A percentile compares a stretch with the other conserved stretches of the same genome.
Conservation (phyloP, 1,140 invertebrate species). For the Chrysopa pallens region DNA sequence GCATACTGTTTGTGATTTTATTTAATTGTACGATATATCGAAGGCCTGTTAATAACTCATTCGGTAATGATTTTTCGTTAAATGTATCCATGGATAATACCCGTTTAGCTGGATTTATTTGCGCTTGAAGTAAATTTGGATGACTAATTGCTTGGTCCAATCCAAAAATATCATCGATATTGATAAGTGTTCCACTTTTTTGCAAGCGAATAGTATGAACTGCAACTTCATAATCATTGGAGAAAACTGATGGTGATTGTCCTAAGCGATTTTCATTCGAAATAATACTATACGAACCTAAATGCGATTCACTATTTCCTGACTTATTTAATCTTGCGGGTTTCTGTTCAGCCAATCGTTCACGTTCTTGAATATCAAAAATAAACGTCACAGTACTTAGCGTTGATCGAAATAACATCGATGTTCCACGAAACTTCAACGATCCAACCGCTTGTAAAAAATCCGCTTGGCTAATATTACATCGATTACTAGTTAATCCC, state of each 20-base stretch:
- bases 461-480: slow-evolving; percentile 17
- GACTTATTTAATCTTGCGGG: too few species aligned
- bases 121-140: slow-evolving; percentile 3
- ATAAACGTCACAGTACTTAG: slow-evolving; percentile 8
- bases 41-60: slow-evolving; percentile 14
- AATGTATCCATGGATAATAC: slow-evolving; percentile 13
- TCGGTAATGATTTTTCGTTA: slow-evolving; percentile 13
- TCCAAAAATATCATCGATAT: slow-evolving; percentile 12
- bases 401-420: slow-evolving; percentile 18
- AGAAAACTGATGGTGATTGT: not conserved
- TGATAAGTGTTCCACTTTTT: slow-evolving; percentile 12
- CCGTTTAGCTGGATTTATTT: slow-evolving; percentile 8
- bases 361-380: too few species aligned
- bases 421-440: slow-evolving; percentile 23
- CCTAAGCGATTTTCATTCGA: not conserved
- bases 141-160: slow-evolving; percentile 2
- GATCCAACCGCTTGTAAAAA: slow-evolving; percentile 24
- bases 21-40: slow-evolving; percentile 12
- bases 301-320: too few species aligned
- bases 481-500: slow-evolving; percentile 16
- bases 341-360: too few species aligned
- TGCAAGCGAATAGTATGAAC: slow-evolving; percentile 13
- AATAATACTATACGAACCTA: slow-evolving; percentile 1
- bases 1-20: slow-evolving; percentile 4
- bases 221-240: slow-evolving; percentile 11